Conservation (phyloP, 2,888 invertebrate genomes). For the Acrobasis consociella region DNA sequence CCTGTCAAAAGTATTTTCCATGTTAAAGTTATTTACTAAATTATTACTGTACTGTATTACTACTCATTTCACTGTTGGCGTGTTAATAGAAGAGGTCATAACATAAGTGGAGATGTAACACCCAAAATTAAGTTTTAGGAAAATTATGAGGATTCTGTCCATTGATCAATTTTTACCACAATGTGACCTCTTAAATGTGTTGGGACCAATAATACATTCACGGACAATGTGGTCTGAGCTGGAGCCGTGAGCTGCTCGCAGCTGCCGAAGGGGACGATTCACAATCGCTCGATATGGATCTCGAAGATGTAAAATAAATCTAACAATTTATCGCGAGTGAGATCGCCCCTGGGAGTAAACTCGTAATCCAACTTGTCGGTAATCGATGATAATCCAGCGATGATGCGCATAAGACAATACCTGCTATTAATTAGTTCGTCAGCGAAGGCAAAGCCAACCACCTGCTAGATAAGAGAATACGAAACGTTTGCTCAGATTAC, state of each 20-base stretch:
- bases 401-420: constrained; percentile 56
- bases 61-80: constrained; percentile 45
- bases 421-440: constrained; percentile 41
- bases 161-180: constrained; percentile 24
- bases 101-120: constrained; percentile 13
- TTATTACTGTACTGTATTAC: constrained; percentile 37
- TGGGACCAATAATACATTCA: constrained; percentile 64
- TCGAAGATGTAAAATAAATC: too few species aligned
- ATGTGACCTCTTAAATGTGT: constrained; percentile 61
- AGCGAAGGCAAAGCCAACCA: constrained; percentile 39
- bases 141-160: background rate
- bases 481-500: constrained; percentile 31
- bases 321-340: too few species aligned
- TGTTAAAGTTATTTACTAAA: constrained; percentile 41
- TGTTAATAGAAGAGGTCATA: constrained; percentile 43
- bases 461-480: constrained; percentile 19
- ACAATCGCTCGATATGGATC: too few species aligned
- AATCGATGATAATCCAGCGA: constrained; percentile 38
- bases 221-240: constrained; percentile 26
- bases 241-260: constrained; percentile 1
- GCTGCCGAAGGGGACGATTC: background rate
- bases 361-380: constrained; percentile 25
- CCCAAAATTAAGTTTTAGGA: constrained; percentile 2
- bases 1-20: constrained; percentile 39
- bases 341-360: background rate